phyloP scores from a whole-genome alignment of 2,797 vertebrate genomes.

The Betta splendens region DNA sequence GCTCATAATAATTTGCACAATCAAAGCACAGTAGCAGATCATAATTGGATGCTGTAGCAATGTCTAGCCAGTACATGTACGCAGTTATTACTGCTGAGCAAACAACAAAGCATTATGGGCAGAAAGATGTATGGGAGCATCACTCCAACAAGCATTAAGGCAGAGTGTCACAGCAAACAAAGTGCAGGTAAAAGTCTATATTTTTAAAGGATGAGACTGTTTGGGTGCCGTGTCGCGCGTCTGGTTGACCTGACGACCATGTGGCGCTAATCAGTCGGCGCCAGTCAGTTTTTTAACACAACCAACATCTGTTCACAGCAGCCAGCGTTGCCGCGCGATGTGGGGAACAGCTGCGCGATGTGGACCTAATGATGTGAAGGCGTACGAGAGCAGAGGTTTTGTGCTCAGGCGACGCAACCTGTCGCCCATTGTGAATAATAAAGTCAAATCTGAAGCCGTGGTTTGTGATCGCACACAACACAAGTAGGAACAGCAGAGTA shows the following conservation, averaged over 20 bases:
- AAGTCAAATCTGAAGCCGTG: background rate
- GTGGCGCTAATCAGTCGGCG: too few relatives aligned
- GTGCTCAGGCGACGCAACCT: background rate
- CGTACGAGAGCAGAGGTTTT: slow-evolving; percentile 7
- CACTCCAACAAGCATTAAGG: background rate
- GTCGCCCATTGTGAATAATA: slow-evolving; percentile 10
- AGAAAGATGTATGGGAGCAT: slow-evolving; percentile 12
- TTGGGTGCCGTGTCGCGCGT: background rate
- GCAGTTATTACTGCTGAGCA: slow-evolving; percentile 10
- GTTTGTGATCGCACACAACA: too few relatives aligned
- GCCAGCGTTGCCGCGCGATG: background rate
- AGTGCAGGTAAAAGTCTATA: too few relatives aligned
- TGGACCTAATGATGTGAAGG: slow-evolving; percentile 2
- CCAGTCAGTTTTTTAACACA: background rate
- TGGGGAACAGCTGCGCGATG: slow-evolving; percentile 4
- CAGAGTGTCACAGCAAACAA: too few relatives aligned
- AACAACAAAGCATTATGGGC: background rate
- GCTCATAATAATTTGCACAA: slow-evolving; percentile 42
- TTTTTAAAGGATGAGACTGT: background rate
- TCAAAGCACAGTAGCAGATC: slow-evolving; percentile 34
- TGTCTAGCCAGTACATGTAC: slow-evolving; percentile 19
- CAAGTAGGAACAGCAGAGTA: too few relatives aligned
- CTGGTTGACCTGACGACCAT: background rate
- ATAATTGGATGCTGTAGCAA: slow-evolving; percentile 32
- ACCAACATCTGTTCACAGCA: background rate